Evolutionary conservation across 2,797 vertebrate genomes (phyloP).

Genomic region (Protonibea diacanthus): DNA sequence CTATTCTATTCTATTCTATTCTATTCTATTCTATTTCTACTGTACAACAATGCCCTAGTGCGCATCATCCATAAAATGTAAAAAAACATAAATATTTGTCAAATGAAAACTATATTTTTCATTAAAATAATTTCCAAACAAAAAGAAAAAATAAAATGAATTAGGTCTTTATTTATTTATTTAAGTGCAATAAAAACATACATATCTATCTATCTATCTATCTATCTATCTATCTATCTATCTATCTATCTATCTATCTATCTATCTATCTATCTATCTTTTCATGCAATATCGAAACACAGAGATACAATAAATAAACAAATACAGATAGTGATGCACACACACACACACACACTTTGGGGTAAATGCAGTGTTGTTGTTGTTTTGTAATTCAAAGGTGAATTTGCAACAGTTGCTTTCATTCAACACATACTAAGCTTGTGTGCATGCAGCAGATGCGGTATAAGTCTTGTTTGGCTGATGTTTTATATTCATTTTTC

Average conservation of each 20-base stretch:
- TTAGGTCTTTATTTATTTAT: no score
- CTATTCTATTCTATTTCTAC: not conserved
- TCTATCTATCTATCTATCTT: constrained; percentile 15
- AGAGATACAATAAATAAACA: not conserved
- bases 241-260: constrained; percentile 12
- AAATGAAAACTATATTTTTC: not conserved
- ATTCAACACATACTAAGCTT: not conserved
- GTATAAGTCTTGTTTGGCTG: not conserved
- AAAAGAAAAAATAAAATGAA: not conserved
- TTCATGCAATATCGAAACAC: not conserved
- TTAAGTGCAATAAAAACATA: not conserved
- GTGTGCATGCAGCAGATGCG: not conserved
- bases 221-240: constrained; percentile 28
- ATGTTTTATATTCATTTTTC: constrained; percentile 3
- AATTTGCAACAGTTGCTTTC: not conserved
- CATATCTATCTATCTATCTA: constrained; percentile 19
- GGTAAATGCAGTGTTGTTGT: not conserved
- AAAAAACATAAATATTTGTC: not conserved
- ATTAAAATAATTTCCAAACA: not conserved
- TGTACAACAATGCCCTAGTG: not conserved
- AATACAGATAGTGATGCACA: not conserved
- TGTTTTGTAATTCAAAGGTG: not conserved
- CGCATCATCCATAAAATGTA: not conserved
- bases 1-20: not conserved
- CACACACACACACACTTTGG: not conserved